Conservation (phyloP, 1,140 invertebrate species). For the Lysiphlebus fabarum region DNA sequence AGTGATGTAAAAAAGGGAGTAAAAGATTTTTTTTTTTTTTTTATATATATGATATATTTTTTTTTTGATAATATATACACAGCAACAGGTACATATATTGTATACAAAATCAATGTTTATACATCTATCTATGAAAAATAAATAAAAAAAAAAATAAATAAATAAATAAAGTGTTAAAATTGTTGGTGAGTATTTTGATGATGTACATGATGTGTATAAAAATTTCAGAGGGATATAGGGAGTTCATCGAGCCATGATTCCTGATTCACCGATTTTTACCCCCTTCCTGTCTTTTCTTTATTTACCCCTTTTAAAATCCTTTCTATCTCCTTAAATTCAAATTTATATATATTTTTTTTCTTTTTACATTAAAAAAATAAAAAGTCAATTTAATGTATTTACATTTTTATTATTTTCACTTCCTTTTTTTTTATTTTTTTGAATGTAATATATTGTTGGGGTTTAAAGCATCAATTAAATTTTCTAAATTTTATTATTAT, state of each 20-base stretch:
- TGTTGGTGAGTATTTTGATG: constrained; percentile 35
- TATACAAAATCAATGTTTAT: constrained; percentile 10
- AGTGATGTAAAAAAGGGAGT: constrained; percentile 1
- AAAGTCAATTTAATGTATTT: not conserved
- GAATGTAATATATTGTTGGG: too few species aligned
- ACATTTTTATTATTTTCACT: not conserved
- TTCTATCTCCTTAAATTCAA: not conserved
- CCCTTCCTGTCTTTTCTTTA: constrained; percentile 39
- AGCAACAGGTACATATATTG: not conserved
- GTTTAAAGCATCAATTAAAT: too few species aligned
- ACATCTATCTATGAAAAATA: too few species aligned
- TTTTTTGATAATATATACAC: not conserved
- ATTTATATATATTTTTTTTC: not conserved
- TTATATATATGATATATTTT: too few species aligned
- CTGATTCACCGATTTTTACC: constrained; percentile 52
- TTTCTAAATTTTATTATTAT: too few species aligned
- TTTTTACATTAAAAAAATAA: not conserved
- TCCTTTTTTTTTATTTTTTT: too few species aligned
- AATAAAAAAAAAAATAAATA: too few species aligned
- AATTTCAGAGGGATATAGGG: constrained; percentile 29
- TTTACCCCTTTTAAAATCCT: constrained; percentile 7
- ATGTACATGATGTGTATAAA: constrained; percentile 29
- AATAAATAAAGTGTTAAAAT: constrained; percentile 9
- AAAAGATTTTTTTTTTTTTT: too few species aligned
- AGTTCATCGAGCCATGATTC: constrained; percentile 51